Percentiles rank a stretch among this genome's conserved stretches.
Evolutionary conservation across 2,113 vertebrate genomes (phyloP).

Genomic region (Burhinus bistriatus): DNA sequence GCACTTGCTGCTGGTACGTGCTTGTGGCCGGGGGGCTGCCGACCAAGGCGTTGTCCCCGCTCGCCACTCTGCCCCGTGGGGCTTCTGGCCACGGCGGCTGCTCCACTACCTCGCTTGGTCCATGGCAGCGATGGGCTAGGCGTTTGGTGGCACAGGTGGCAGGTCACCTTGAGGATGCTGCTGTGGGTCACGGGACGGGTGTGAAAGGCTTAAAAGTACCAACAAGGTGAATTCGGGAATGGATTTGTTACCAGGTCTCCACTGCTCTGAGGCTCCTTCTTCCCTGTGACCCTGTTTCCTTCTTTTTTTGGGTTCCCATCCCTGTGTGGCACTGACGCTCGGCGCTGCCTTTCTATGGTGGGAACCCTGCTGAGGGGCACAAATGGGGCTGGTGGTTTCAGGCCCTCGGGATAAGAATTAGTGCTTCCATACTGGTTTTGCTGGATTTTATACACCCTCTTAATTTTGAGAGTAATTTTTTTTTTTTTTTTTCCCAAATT

Average conservation of each 20-base stretch:
- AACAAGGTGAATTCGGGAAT: neutral
- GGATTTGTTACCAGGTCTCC: neutral
- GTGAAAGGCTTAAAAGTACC: neutral
- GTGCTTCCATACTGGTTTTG: neutral
- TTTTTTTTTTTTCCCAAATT: neutral
- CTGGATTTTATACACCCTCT: neutral
- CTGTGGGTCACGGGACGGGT: neutral
- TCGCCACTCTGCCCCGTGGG: neutral
- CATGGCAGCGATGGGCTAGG: fast-evolving
- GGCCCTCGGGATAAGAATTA: neutral
- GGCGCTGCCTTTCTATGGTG: neutral
- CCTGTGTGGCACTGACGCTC: neutral
- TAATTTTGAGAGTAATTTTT: no score
- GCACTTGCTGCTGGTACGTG: neutral
- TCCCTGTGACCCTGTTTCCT: neutral
- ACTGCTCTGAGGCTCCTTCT: neutral
- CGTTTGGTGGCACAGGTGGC: neutral
- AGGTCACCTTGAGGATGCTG: conserved; percentile 2
- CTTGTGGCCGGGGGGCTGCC: neutral
- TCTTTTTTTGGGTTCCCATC: neutral
- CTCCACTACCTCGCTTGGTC: neutral
- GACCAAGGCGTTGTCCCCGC: neutral
- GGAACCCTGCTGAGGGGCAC: neutral
- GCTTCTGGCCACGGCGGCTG: neutral
- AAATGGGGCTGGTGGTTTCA: neutral